Evolutionary conservation across 1,140 invertebrate genomes (phyloP), one percentile per base, ranked within the genome.

Genomic region (Frieseomelitta varia): DNA sequence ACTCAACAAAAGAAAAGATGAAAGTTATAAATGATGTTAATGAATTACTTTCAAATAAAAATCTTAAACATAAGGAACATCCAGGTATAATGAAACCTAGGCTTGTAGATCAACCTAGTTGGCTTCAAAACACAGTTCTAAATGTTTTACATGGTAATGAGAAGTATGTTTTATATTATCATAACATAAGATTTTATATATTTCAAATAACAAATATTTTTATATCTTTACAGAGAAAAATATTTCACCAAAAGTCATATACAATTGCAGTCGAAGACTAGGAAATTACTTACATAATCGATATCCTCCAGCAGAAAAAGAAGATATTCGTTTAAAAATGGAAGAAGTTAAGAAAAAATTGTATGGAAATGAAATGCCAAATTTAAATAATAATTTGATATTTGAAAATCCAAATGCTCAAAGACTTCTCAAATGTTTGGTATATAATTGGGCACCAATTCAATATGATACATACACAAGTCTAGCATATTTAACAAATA

Each of bases 361-460:
- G 1, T 17, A 27, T 71, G 4, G 6, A 56, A 85, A 91, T 68
- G 90, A 92, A 56, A 79, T 79, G 65, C 84, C 91, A 89, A 2
- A 19, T 12, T 27, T 34, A 34, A 12, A 39, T 12, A 2, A 58
- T 19, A 2, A 92, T 10, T 47, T 84, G 84, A 95, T 3, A 21
- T 15, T 30, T 6, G 1, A 27, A 11, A 0, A 68, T 24, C 4
- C 15, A 91, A 24, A 87, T 89, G 93, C 92, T 88, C 73, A 95
- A 1, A 94, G 93, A 81, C 90, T 95, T 65, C 90, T 97, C 63
- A 96, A 96, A 84, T 92, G 93, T 81, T 95, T 96, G 77, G 92
- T 97, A 2, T 97, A 97, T 91, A 95, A 96, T 79, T 98, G 97
- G 97, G 95, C 95, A 87, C 95, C 97, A n/a, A 95, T 98, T 24